Evolutionary conservation across 2,797 vertebrate species (phyloP).

Genomic region (Columba guinea): DNA sequence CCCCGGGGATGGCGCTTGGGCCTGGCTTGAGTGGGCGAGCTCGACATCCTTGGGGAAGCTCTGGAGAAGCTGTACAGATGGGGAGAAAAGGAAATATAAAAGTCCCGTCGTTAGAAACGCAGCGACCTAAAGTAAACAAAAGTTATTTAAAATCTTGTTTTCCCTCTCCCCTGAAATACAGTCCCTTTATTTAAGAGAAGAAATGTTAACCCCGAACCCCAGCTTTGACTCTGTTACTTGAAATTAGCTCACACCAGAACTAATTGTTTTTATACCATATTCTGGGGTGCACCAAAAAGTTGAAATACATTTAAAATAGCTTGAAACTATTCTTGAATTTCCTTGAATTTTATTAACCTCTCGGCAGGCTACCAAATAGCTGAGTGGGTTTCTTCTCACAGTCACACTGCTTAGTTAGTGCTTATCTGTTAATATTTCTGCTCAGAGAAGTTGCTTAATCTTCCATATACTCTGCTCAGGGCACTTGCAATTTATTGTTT

Average conservation of each 20-base stretch:
- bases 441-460: constrained; percentile 82
- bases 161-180: constrained; percentile 49
- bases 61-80: constrained; percentile 43
- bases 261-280: constrained; percentile 70
- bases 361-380: constrained; percentile 65
- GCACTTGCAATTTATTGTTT: constrained; percentile 80
- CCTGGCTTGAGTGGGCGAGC: constrained; percentile 2
- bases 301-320: constrained; percentile 65
- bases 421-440: constrained; percentile 74
- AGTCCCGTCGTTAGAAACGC: constrained; percentile 26
- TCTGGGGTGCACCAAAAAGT: constrained; percentile 81
- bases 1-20: not conserved
- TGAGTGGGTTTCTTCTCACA: constrained; percentile 67
- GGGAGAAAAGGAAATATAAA: constrained; percentile 45
- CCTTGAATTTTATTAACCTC: constrained; percentile 70
- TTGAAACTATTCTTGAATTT: constrained; percentile 73
- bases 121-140: constrained; percentile 59
- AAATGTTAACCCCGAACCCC: constrained; percentile 41
- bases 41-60: constrained; percentile 46
- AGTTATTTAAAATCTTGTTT: constrained; percentile 21
- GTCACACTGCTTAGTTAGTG: constrained; percentile 75
- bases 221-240: constrained; percentile 66
- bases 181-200: constrained; percentile 56
- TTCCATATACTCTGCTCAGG: constrained; percentile 87
- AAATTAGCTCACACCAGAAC: constrained; percentile 70